phyloP scores from a whole-genome alignment of 2,797 vertebrate genomes.

The Leptatherina wallacei region DNA sequence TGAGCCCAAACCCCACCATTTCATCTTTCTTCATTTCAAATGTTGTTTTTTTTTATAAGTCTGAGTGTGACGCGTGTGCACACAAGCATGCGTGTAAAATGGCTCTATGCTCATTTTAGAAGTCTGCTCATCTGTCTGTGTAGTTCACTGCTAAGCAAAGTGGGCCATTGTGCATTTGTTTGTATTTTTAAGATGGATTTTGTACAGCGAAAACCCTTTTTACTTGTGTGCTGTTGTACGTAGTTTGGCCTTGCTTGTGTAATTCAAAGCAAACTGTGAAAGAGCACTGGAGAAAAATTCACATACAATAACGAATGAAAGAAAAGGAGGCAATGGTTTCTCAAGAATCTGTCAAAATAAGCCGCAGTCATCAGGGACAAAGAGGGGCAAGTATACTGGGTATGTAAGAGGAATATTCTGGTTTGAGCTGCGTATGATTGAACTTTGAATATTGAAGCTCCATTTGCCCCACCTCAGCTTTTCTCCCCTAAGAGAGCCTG shows the following conservation, averaged over 20 bases:
- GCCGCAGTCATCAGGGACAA: constrained; percentile 3
- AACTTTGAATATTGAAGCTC: constrained; percentile 27
- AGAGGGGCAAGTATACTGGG: constrained; percentile 8
- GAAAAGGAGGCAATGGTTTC: constrained; percentile 9
- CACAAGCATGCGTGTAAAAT: constrained; percentile 43
- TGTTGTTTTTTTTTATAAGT: constrained; percentile 47
- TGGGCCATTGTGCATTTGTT: constrained; percentile 67
- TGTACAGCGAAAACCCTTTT: constrained; percentile 75
- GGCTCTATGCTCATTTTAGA: constrained; percentile 36
- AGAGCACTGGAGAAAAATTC: constrained; percentile 24
- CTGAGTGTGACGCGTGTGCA: constrained; percentile 42
- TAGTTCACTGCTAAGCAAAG: constrained; percentile 57
- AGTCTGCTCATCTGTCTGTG: constrained; percentile 39
- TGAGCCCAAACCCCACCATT: constrained; percentile 60
- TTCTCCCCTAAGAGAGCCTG: constrained; percentile 16
- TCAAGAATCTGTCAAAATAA: constrained; percentile 12
- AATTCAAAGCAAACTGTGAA: constrained; percentile 41
- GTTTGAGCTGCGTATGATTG: constrained; percentile 24
- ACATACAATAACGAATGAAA: constrained; percentile 3
- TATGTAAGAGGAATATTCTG: constrained; percentile 24
- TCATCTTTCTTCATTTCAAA: constrained; percentile 37
- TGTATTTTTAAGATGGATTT: constrained; percentile 78
- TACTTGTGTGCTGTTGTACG: constrained; percentile 63
- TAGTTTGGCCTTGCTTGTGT: constrained; percentile 57
- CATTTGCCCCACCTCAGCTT: constrained; percentile 6